phyloP scores from a whole-genome alignment of 2,888 invertebrate species.

The Diachrysia chrysitis region DNA sequence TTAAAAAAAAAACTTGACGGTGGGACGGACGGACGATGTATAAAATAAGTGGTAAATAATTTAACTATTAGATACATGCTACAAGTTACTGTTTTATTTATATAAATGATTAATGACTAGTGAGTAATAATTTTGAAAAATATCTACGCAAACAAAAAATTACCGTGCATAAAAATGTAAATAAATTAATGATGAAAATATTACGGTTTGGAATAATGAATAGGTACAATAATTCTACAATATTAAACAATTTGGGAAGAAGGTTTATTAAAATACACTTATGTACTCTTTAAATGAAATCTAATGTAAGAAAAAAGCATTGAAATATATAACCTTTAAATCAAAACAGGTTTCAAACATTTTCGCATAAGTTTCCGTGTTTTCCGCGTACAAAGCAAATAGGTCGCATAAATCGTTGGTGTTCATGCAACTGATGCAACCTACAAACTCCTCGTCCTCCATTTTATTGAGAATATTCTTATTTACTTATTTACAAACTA shows the following conservation, averaged over 20 bases:
- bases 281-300: slow-evolving; percentile 45
- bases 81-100: too few species aligned
- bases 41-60: too few species aligned
- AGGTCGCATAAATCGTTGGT: slow-evolving; percentile 86
- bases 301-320: slow-evolving; percentile 50
- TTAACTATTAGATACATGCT: too few species aligned
- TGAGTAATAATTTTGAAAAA: too few species aligned
- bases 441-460: slow-evolving; percentile 84
- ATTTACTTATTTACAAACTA: slow-evolving; percentile 58
- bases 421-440: slow-evolving; percentile 87
- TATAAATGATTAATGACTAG: too few species aligned
- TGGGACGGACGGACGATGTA: too few species aligned
- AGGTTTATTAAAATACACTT: slow-evolving; percentile 22
- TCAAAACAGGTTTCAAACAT: slow-evolving; percentile 85
- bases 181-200: background rate
- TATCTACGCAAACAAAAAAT: background rate
- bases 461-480: slow-evolving; percentile 64
- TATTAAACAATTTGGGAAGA: slow-evolving; percentile 28
- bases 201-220: background rate
- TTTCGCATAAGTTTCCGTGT: slow-evolving; percentile 82
- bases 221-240: background rate
- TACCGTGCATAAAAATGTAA: background rate
- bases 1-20: too few species aligned
- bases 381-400: slow-evolving; percentile 82
- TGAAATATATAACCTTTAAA: slow-evolving; percentile 73